Evolutionary conservation across 1,140 invertebrate species (phyloP).

Genomic region (Melitaea cinxia): DNA sequence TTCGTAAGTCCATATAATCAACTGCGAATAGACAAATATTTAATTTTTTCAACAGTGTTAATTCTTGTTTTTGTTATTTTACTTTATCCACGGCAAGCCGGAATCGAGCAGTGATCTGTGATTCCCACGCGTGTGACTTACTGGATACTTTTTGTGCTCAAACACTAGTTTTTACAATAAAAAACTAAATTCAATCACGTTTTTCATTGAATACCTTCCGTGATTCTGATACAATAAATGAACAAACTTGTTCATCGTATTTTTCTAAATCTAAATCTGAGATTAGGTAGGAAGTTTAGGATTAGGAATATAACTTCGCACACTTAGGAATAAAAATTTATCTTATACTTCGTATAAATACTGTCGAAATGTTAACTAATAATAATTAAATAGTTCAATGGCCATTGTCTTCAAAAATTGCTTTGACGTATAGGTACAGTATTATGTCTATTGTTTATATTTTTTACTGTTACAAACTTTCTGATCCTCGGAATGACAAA

Average conservation of each 20-base stretch:
- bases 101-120: slow-evolving; percentile 30
- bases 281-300: too few species aligned
- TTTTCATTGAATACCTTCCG: slow-evolving; percentile 64
- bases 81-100: slow-evolving; percentile 11
- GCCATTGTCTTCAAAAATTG: too few species aligned
- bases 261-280: not conserved
- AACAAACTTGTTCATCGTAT: slow-evolving; percentile 15
- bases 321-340: too few species aligned
- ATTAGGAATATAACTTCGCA: too few species aligned
- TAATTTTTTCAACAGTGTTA: slow-evolving; percentile 9
- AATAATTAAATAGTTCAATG: too few species aligned
- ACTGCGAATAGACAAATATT: not conserved
- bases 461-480: too few species aligned
- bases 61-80: slow-evolving; percentile 14
- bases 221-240: slow-evolving; percentile 39
- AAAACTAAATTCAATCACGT: slow-evolving; percentile 74
- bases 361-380: too few species aligned
- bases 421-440: too few species aligned
- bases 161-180: slow-evolving; percentile 61
- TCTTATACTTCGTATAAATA: too few species aligned
- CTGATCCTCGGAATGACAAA: too few species aligned
- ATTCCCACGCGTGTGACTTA: slow-evolving; percentile 78
- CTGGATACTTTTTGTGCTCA: slow-evolving; percentile 69
- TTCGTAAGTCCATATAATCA: not conserved
- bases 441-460: too few species aligned